phyloP scores from a whole-genome alignment of 2,797 vertebrate genomes.

The Cynodonichthys magdalenae region DNA sequence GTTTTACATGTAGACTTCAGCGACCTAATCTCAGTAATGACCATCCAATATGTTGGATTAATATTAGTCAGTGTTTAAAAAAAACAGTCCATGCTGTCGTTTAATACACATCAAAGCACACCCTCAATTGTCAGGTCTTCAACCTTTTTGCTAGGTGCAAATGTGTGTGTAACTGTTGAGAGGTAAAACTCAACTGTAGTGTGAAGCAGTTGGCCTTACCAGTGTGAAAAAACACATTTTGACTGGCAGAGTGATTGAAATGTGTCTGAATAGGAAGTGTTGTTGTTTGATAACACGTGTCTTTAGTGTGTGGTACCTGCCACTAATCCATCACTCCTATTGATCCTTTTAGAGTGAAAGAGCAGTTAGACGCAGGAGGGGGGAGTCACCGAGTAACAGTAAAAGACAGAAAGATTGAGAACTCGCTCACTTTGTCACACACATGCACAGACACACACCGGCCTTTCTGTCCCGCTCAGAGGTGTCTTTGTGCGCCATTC shows the following conservation, averaged over 20 bases:
- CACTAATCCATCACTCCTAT: constrained; percentile 75
- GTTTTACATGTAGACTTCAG: too few relatives aligned
- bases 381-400: constrained; percentile 31
- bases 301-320: constrained; percentile 62
- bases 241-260: constrained; percentile 66
- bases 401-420: constrained; percentile 9
- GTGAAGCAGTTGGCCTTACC: constrained; percentile 32
- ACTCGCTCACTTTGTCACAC: constrained; percentile 8
- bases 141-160: constrained; percentile 15
- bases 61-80: constrained; percentile 46
- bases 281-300: constrained; percentile 61
- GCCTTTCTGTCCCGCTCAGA: constrained; percentile 48
- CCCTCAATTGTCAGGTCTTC: constrained; percentile 68
- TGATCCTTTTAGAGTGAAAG: constrained; percentile 62
- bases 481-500: constrained; percentile 69
- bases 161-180: constrained; percentile 3
- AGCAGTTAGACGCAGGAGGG: constrained; percentile 43
- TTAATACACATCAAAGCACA: constrained; percentile 61
- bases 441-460: constrained; percentile 11
- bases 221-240: constrained; percentile 37
- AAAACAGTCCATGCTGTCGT: constrained; percentile 34
- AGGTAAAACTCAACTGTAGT: constrained; percentile 27
- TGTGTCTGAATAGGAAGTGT: constrained; percentile 59
- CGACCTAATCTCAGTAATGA: too few relatives aligned
- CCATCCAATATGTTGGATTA: not conserved